Evolutionary conservation across 2,113 vertebrate species (phyloP), one percentile per base, ranked within the genome.

Genomic region (Catharus bicknelli): DNA sequence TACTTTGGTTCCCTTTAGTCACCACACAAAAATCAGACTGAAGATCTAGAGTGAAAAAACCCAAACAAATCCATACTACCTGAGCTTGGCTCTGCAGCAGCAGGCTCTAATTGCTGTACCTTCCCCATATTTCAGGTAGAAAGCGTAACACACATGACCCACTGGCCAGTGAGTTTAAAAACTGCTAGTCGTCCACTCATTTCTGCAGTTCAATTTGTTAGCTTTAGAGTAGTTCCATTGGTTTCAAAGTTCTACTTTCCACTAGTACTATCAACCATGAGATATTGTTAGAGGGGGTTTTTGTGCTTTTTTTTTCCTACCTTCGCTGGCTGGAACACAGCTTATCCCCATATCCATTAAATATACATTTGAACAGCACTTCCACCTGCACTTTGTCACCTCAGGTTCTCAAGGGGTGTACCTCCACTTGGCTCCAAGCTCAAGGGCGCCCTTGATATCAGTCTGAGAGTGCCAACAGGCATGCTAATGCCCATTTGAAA

Each of bases 341-440:
- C 81, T 89, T 84, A 85, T 91, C 81, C 94, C 91, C 83, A 59
- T 74, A 91, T 95, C 95, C 96, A 96, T 96, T 95, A 96, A 96
- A 96, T 96, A 96, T 95, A 96, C 95, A 96, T 96, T 95, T 96
- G 93, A 96, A 95, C 93, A 96, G 89, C 87, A 95, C 88, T 96
- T 96, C 94, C 70, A 94, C 87, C 91, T 94, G 93, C 95, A 94
- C 92, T 96, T 92, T 96, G 91, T 94, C 96, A 96, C 96, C 95
- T 96, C 7, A 0, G 63, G 84, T 88, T 94, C 95, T 96, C 95
- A 67, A 84, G 94, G 74, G 93, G 94, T 95, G 72, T 85, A 94
- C 84, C 90, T 94, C 94, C 94, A 95, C 95, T 96, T 96, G 95
- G 96, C 94, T 95, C 91, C 9, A 75, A 93, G 94, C 91, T 96